A percentile compares a stretch with the other conserved stretches of the same genome.
These are phyloP conservation scores for Fringilla coelebs DNA, from an alignment of 2,797 vertebrate genomes.

Conservation along the genomic window DNA sequence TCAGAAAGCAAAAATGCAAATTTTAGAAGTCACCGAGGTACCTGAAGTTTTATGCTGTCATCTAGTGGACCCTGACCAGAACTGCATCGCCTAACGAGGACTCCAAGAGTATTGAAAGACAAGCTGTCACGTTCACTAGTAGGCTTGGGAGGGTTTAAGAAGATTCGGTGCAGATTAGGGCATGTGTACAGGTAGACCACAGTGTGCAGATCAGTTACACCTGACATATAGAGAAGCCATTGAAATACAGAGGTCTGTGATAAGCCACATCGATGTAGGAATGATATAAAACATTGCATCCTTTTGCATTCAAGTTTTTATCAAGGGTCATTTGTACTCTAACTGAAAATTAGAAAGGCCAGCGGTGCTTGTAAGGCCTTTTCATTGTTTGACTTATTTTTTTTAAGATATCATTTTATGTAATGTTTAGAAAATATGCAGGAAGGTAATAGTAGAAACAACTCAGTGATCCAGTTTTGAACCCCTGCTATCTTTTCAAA, in stretches of 20 bases:
- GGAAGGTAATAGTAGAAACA: neutral
- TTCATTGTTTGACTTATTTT: neutral
- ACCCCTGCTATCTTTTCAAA: neutral
- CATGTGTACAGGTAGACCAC: neutral
- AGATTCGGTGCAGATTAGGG: neutral
- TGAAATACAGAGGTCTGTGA: neutral
- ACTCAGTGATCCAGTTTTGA: neutral
- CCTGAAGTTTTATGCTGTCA: neutral
- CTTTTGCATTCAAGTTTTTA: neutral
- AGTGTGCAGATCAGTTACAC: neutral
- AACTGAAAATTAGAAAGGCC: neutral
- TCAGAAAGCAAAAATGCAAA: neutral
- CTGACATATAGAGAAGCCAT: neutral
- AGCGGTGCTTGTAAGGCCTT: neutral
- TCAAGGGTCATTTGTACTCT: neutral
- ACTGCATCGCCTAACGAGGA: neutral
- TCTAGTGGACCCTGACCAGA: conserved; percentile 12
- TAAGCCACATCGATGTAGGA: neutral
- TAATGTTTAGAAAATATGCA: neutral
- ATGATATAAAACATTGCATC: neutral
- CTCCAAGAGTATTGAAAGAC: neutral
- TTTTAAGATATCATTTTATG: neutral
- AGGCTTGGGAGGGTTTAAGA: neutral
- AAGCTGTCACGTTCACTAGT: neutral
- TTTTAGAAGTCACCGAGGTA: neutral